Base-by-base conservation (phyloP, 2,113 vertebrate species). In the Noctilio leporinus region DNA sequence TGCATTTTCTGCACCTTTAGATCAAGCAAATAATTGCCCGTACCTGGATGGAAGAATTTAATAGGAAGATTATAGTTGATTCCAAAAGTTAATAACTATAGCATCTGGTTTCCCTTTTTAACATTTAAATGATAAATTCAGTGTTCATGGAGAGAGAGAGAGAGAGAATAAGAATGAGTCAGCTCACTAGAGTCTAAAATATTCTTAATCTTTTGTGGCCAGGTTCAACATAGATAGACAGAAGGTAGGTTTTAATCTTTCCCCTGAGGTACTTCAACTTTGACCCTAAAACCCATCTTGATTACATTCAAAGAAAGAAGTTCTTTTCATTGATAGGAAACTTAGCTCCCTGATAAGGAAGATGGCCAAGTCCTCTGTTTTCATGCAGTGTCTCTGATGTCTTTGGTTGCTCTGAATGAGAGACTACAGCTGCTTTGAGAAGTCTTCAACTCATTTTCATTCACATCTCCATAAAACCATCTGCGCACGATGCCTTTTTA, bases 81-180 rank as follows among this genome's bases (percentile, higher is more conserved):
- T 98, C 98, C 98, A 98, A 98, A 98, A 98, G 98, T 98, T 99
- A 98, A 98, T 98, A 98, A 98, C 98, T 98, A 96, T 97, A 98
- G 98, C 98, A 98, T 98, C 98, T 99, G 98, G 98, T 98, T 98
- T 98, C 96, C 95, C 97, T 97, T 98, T 98, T 98, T 97, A 98
- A 98, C 93, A 97, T 98, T 98, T 98, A 98, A 98, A 98, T 97
- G 97, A 98, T 89, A 95, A 87, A 92, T 95, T 95, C 76, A 82
- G 67, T 87, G 83, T 80, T 92, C 94, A 91, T 30, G 65, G 88
- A 97, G 97, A 91, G 94, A 43, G 81, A 96, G 83, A 38, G 82
- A 97, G 98, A 92, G 84, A 30, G 87, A 93, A 85, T 85, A 69
- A 96, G 80, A 97, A 96, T 82, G 90, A 95, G 67, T 93, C 53